Conservation (phyloP, 2,888 invertebrate genomes). For the Scaptomyza caliginosa region DNA sequence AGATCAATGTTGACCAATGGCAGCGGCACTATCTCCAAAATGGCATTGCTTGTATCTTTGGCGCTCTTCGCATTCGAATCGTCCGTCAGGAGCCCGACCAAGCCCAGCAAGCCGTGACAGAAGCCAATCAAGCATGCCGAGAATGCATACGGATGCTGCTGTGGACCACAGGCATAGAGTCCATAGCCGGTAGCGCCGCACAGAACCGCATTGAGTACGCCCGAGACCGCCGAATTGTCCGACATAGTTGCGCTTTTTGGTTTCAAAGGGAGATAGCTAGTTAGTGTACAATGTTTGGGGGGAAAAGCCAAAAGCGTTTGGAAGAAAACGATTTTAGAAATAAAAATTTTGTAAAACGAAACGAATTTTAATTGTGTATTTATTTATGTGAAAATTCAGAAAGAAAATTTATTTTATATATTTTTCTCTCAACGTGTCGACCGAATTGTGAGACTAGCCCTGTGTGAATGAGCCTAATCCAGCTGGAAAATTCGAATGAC, state of each 20-base stretch:
- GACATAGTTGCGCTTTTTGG: slow-evolving; percentile 35
- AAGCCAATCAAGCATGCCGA: slow-evolving; percentile 71
- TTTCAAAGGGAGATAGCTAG: not conserved
- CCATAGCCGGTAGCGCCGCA: slow-evolving; percentile 72
- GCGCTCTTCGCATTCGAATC: slow-evolving; percentile 13
- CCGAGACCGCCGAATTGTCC: slow-evolving; percentile 39
- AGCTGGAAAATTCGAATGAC: not conserved
- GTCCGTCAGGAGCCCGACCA: slow-evolving; percentile 34
- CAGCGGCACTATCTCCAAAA: slow-evolving; percentile 70
- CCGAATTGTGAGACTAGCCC: slow-evolving; percentile 57
- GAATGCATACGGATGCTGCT: slow-evolving; percentile 71
- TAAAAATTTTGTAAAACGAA: slow-evolving; percentile 1
- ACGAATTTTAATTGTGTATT: slow-evolving; percentile 5
- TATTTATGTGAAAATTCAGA: slow-evolving; percentile 11
- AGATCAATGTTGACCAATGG: slow-evolving; percentile 74
- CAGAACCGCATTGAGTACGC: slow-evolving; percentile 52
- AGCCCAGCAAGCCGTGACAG: slow-evolving; percentile 67
- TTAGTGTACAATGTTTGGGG: not conserved
- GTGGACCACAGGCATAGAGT: slow-evolving; percentile 46
- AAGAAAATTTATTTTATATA: slow-evolving; percentile 34
- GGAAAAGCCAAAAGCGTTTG: not conserved
- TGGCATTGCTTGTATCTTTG: slow-evolving; percentile 25
- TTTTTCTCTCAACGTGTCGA: slow-evolving; percentile 47
- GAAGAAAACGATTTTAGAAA: not conserved
- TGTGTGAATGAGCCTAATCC: slow-evolving; percentile 32